Percentiles rank a stretch among this genome's conserved stretches.
Conservation (phyloP, 2,113 vertebrate species). For the Okapia johnstoni region DNA sequence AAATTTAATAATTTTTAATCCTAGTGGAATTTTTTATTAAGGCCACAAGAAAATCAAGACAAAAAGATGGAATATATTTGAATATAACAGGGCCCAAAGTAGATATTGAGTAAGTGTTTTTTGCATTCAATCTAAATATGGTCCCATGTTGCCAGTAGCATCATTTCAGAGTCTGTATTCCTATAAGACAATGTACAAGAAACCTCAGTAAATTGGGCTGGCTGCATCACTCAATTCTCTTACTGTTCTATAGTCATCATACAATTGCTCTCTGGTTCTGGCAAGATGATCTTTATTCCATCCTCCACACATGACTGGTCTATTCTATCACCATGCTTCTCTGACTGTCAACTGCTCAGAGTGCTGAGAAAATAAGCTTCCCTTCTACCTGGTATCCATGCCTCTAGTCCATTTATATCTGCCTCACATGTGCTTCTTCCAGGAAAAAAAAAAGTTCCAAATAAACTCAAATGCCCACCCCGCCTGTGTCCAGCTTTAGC, state of each 20-base stretch:
- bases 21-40: neutral
- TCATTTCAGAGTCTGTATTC: neutral
- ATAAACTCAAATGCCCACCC: neutral
- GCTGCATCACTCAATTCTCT: neutral
- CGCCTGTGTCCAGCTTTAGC: neutral
- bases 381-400: neutral
- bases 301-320: neutral
- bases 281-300: neutral
- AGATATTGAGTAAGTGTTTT: neutral
- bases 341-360: neutral
- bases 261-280: neutral
- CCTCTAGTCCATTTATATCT: neutral
- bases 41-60: neutral
- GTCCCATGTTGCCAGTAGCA: neutral
- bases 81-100: neutral
- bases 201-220: neutral
- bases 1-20: conserved; percentile 10
- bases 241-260: neutral
- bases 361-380: neutral
- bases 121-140: neutral
- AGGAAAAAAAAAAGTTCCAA: neutral
- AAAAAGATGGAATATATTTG: neutral
- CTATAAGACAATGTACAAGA: neutral
- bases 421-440: neutral
- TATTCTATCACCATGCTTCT: neutral